Evolutionary conservation across 2,888 invertebrate species (phyloP).

Genomic region (Apotomis capreana): DNA sequence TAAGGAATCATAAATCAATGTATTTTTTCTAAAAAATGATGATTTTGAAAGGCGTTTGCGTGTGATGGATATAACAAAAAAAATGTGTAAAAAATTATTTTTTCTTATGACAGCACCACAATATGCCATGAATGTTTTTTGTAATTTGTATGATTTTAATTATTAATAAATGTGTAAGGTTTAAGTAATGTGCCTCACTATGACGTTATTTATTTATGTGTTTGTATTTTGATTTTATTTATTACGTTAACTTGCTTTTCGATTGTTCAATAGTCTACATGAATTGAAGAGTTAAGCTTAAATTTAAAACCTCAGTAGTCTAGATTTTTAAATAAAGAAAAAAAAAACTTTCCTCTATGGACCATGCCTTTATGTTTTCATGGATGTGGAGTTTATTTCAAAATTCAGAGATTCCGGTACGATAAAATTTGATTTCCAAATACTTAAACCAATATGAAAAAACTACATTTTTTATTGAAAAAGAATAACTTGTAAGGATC

Average conservation of each 20-base stretch:
- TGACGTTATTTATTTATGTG: constrained; percentile 47
- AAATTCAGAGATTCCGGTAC: constrained; percentile 12
- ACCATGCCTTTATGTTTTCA: neutral
- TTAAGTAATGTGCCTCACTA: constrained; percentile 44
- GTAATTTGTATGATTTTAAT: constrained; percentile 43
- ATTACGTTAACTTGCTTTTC: constrained; percentile 32
- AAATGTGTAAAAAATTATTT: constrained; percentile 60
- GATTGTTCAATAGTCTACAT: constrained; percentile 32
- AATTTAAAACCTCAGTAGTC: constrained; percentile 12
- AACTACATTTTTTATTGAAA: neutral
- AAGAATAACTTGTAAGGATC: no score
- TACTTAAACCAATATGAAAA: constrained; percentile 1
- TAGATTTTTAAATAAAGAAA: constrained; percentile 31
- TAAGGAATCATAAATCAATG: constrained; percentile 51
- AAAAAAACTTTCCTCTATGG: neutral
- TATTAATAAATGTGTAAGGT: constrained; percentile 46
- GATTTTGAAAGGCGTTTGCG: constrained; percentile 56
- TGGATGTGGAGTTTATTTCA: constrained; percentile 6
- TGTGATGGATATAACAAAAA: constrained; percentile 50
- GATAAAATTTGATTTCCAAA: constrained; percentile 18
- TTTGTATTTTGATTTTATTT: constrained; percentile 38
- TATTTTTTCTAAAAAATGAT: constrained; percentile 61
- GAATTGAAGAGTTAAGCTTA: constrained; percentile 37
- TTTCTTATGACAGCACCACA: constrained; percentile 58
- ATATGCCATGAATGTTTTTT: constrained; percentile 50